Percentiles rank a stretch among this genome's conserved stretches.
Conservation (phyloP, 2,888 invertebrate genomes). For the Malthinus flaveolus region DNA sequence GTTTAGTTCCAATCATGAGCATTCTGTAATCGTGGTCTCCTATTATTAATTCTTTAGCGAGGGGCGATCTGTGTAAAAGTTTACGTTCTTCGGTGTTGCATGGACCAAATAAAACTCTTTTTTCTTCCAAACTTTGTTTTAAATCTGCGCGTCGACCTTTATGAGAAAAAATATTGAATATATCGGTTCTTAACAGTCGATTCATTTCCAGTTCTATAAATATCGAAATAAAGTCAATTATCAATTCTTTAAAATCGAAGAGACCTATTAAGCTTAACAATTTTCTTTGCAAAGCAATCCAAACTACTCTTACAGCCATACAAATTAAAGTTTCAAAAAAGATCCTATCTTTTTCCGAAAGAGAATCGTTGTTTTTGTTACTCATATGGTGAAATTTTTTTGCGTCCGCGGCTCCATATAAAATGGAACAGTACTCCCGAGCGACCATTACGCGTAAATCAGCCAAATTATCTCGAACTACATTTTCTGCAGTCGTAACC, state of each 20-base stretch:
- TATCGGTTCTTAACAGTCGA: constrained; percentile 63
- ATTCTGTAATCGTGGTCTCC: constrained; percentile 63
- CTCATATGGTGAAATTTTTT: constrained; percentile 64
- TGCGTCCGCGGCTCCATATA: constrained; percentile 61
- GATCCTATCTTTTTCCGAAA: constrained; percentile 66
- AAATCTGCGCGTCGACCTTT: constrained; percentile 49
- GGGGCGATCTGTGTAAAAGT: constrained; percentile 61
- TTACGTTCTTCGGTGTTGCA: constrained; percentile 60
- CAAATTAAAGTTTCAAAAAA: constrained; percentile 63
- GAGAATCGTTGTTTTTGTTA: constrained; percentile 59
- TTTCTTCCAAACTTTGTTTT: constrained; percentile 52
- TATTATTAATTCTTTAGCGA: constrained; percentile 63
- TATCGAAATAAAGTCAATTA: constrained; percentile 11
- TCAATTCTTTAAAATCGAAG: background rate
- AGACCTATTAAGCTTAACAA: constrained; percentile 64
- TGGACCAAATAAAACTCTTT: constrained; percentile 59
- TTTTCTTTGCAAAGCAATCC: constrained; percentile 65
- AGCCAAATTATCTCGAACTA: constrained; percentile 59
- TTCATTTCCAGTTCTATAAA: constrained; percentile 63
- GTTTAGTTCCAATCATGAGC: constrained; percentile 58
- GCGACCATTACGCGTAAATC: constrained; percentile 63
- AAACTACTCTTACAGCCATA: constrained; percentile 64
- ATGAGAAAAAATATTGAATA: constrained; percentile 63
- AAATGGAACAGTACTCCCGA: constrained; percentile 63
- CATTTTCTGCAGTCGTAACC: constrained; percentile 56